Evolutionary conservation across 2,888 invertebrate genomes (phyloP), one percentile per base, ranked within the genome.

Genomic region (Macroteleia sp.): DNA sequence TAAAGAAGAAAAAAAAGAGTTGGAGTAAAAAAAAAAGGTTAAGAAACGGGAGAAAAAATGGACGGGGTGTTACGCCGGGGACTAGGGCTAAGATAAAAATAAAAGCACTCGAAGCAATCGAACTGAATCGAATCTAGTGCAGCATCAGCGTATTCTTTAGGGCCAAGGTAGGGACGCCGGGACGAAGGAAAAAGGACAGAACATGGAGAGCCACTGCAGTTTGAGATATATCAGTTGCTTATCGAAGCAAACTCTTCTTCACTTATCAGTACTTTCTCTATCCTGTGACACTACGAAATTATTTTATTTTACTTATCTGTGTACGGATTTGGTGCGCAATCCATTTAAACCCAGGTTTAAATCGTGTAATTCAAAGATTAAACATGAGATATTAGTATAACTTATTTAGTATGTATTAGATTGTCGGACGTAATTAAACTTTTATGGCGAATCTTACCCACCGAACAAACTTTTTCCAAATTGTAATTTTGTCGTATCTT

Each of bases 171-270:
- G 41, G 44, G 9, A 25, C 25, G 54, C 6, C 32, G 19, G n/a
- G n/a, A n/a, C n/a, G n/a, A 6, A 10, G 12, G 48, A 5, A 59
- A 57, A 46, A 61, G 78, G 62, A 71, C 54, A 54, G 69, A 77
- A 71, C 70, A 41, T 52, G 76, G 48, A 79, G 78, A 82, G 78
- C 73, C 64, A 66, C 57, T 67, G 71, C 71, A 77, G 70, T 76
- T 81, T 79, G 66, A 82, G 79, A 86, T 85, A 83, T 83, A 86
- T 85, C 71, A 83, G 83, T 81, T 87, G 83, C 86, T 87, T 86
- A 86, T 87, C 86, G 82, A 82, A 80, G 81, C 80, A 70, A 74
- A 70, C 81, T 80, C 82, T 80, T 54, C 66, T 69, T 67, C 67
- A 75, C 69, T 73, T 77, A 61, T 78, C 79, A 50, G 64, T 36